These are phyloP conservation scores for Garrulus glandarius DNA, from an alignment of 2,797 vertebrate genomes.

Conservation along the genomic window DNA sequence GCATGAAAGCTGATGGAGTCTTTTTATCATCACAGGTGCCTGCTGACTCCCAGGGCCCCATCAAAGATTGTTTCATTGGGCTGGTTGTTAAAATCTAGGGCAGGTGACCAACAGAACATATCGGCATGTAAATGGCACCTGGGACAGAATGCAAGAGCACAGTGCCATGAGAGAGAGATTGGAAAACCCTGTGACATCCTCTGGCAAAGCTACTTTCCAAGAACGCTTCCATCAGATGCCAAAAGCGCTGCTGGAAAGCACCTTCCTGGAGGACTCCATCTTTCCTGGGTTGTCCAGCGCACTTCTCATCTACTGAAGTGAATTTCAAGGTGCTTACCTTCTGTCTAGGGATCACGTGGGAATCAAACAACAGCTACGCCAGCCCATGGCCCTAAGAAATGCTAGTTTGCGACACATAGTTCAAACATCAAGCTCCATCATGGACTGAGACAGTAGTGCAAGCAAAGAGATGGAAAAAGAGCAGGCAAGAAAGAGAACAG, in stretches of 20 bases:
- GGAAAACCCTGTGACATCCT: neutral
- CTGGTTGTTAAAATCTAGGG: neutral
- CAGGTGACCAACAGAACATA: neutral
- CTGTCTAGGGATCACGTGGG: neutral
- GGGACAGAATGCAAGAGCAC: neutral
- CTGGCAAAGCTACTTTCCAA: neutral
- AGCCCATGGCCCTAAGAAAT: neutral
- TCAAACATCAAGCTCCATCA: neutral
- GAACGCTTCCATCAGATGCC: neutral
- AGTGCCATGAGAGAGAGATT: neutral
- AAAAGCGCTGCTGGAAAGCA: neutral
- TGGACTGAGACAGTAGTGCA: neutral
- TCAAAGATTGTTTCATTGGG: neutral
- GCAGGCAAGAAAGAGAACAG: neutral
- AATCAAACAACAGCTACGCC: neutral
- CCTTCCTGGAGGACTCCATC: neutral
- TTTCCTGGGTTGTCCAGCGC: neutral
- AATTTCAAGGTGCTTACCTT: neutral
- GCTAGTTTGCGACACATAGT: neutral
- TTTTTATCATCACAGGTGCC: neutral
- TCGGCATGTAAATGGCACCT: fast-evolving
- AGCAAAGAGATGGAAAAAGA: neutral
- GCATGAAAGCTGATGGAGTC: neutral
- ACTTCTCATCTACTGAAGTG: neutral
- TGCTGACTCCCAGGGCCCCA: neutral